Conservation (phyloP, 2,797 vertebrate genomes). For the Lutjanus campechanus region DNA sequence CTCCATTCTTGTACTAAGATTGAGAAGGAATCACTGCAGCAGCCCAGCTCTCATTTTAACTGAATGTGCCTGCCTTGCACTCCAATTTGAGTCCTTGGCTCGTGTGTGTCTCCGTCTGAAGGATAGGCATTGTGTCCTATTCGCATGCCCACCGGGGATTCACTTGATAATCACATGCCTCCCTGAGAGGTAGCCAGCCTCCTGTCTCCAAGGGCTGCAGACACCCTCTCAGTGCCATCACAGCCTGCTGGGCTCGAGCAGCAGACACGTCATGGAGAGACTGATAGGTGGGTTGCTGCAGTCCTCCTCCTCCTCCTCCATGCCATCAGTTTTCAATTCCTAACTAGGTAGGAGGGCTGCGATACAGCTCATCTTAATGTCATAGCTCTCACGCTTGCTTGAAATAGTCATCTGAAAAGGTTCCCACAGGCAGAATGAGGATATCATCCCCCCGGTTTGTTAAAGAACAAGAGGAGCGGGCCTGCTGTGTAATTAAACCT, state of each 20-base stretch:
- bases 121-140: constrained; percentile 47
- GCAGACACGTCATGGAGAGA: constrained; percentile 53
- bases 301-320: constrained; percentile 42
- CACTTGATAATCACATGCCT: constrained; percentile 68
- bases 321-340: constrained; percentile 47
- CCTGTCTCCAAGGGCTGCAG: constrained; percentile 68
- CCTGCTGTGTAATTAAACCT: constrained; percentile 62
- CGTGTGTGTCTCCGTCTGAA: constrained; percentile 30
- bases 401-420: constrained; percentile 57
- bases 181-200: constrained; percentile 57
- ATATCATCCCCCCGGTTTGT: constrained; percentile 36
- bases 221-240: constrained; percentile 52
- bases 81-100: constrained; percentile 43
- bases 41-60: constrained; percentile 9
- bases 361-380: constrained; percentile 54
- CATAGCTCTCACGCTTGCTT: constrained; percentile 39
- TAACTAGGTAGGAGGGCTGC: constrained; percentile 53
- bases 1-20: not conserved
- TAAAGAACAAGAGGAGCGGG: constrained; percentile 35
- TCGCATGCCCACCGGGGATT: constrained; percentile 46
- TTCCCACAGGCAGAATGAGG: constrained; percentile 55
- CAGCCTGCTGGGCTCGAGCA: constrained; percentile 56
- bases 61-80: constrained; percentile 9
- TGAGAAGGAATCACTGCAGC: constrained; percentile 11
- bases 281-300: constrained; percentile 56